A percentile compares a stretch with the other conserved stretches of the same genome.
These are phyloP conservation scores for Hystrix brachyura DNA, from an alignment of 2,113 vertebrate genomes.

Conservation along the genomic window DNA sequence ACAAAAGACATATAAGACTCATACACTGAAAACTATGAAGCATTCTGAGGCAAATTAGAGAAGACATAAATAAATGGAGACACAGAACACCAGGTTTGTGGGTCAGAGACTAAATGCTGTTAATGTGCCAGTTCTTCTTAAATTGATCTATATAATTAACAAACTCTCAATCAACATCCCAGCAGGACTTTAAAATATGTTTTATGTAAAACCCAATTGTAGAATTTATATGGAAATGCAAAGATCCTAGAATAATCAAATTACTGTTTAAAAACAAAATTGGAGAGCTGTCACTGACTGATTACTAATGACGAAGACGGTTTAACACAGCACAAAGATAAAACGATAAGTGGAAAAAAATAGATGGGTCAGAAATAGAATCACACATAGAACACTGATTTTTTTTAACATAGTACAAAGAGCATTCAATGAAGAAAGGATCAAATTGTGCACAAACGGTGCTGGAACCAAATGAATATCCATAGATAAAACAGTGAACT, in stretches of 20 bases:
- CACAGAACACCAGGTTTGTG: background rate
- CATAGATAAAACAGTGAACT: background rate
- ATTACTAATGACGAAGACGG: background rate
- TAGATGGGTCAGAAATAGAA: background rate
- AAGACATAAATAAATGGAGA: background rate
- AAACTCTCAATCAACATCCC: constrained; percentile 30
- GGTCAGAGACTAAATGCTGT: background rate
- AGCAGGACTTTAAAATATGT: background rate
- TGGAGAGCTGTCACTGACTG: background rate
- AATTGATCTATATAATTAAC: background rate
- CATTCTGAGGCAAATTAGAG: background rate
- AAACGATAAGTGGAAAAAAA: background rate
- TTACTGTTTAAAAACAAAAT: background rate
- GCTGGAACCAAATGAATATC: background rate
- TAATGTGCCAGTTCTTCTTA: background rate
- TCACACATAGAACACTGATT: background rate
- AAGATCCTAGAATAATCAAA: background rate
- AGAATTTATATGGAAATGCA: background rate
- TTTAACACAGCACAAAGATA: background rate
- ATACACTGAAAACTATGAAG: background rate
- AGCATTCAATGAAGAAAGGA: background rate
- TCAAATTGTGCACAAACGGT: background rate
- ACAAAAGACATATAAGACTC: background rate
- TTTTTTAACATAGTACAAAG: background rate
- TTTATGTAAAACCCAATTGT: background rate